A percentile compares a stretch with the other conserved stretches of the same genome.
These are phyloP conservation scores for Ispidina picta DNA, from an alignment of 2,797 vertebrate species.

Conservation along the genomic window DNA sequence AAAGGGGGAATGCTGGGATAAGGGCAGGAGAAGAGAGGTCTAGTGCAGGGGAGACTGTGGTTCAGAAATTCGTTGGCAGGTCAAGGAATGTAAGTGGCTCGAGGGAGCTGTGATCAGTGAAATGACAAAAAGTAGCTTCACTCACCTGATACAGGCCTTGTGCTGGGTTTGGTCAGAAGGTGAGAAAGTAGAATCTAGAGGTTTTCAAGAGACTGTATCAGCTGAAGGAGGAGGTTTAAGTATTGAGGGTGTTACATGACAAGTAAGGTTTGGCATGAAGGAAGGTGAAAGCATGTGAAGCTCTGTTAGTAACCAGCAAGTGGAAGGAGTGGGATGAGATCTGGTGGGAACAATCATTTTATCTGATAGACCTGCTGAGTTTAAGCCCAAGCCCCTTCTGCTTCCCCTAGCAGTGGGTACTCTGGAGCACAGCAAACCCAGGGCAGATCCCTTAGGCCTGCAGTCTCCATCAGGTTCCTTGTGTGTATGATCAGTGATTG, in stretches of 20 bases:
- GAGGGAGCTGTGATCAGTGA: neutral
- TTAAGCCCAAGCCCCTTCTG: neutral
- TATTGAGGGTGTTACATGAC: slow-evolving; percentile 28
- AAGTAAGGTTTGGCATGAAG: neutral
- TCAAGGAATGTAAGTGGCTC: slow-evolving; percentile 16
- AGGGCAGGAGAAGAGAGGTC: neutral
- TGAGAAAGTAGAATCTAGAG: slow-evolving; percentile 42
- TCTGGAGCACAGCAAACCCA: neutral
- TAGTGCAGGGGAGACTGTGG: neutral
- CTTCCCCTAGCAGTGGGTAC: neutral
- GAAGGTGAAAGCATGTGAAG: slow-evolving; percentile 26
- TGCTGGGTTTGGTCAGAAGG: neutral
- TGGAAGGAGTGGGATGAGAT: neutral
- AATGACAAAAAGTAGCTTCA: slow-evolving; percentile 33
- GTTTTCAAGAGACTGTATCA: slow-evolving; percentile 8
- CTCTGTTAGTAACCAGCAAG: neutral
- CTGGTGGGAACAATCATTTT: neutral
- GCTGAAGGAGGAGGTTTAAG: slow-evolving; percentile 3
- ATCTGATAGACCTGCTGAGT: slow-evolving; percentile 18
- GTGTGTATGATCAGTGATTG: neutral
- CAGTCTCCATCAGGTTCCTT: neutral
- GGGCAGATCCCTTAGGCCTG: neutral
- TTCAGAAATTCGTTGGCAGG: neutral
- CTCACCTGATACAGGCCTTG: slow-evolving; percentile 18
- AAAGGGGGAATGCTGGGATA: neutral